Evolutionary conservation across 2,113 vertebrate genomes (phyloP), one percentile per base, ranked within the genome.

Genomic region (Podilymbus podiceps): DNA sequence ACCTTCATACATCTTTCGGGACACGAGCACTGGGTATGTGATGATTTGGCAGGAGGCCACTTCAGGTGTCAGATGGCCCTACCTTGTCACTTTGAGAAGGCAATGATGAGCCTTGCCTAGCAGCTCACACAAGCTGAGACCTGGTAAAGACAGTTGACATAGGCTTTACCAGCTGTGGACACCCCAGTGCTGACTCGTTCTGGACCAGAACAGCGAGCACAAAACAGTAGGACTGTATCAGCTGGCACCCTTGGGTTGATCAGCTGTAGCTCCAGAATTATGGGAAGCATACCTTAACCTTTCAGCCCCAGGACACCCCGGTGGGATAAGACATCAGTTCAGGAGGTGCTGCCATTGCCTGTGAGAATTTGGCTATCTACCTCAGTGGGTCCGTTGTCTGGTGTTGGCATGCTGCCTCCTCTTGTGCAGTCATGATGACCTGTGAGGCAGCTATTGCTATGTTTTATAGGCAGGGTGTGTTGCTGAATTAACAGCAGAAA

Each of bases 401-500:
- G 31, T 66, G 47, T 33, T 86, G 68, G 64, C 64, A 78, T 42
- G 22, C 76, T 78, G 55, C 42, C 64, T 68, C 25, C 24, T 81
- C 25, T 59, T 75, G 52, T 56, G 64, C 30, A 75, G 76, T 35
- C n/a, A 13, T 22, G n/a, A 59, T 60, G 91, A 84, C 33, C 64
- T 44, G 38, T n/a, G 19, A 89, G 60, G 52, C 72, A 89, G 60
- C 33, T 67, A 71, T 72, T 49, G 42, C 68, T 60, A 2, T 44
- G 35, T 47, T 15, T 93, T 86, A 27, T 49, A 92, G 91, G 50
- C 76, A 94, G 76, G 28, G 12, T 8, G 4, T 58, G 63, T 46
- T 67, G 55, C 79, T 87, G 55, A 87, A 66, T 78, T 76, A 87
- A 92, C 56, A 89, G 85, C 52, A 74, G 86, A 25, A 58, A 59